Evolutionary conservation across 2,797 vertebrate genomes (phyloP).

Genomic region (Lutjanus argentimaculatus): DNA sequence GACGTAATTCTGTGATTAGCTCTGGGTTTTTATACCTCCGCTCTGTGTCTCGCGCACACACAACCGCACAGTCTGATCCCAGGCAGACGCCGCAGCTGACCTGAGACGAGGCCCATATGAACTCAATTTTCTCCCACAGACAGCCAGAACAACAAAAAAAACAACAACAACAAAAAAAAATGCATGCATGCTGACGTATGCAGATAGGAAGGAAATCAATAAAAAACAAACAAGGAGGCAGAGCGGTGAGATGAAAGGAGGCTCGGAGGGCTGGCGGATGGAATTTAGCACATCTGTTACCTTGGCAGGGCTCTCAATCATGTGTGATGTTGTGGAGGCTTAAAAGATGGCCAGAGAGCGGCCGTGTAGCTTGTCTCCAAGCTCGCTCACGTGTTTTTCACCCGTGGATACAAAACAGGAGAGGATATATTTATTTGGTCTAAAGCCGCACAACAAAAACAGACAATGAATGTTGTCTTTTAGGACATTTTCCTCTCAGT

Average conservation of each 20-base stretch:
- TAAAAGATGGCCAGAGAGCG: constrained; percentile 48
- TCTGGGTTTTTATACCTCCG: constrained; percentile 57
- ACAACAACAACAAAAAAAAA: constrained; percentile 77
- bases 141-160: constrained; percentile 67
- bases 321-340: constrained; percentile 64
- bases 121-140: constrained; percentile 82
- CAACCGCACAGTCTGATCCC: constrained; percentile 53
- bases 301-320: constrained; percentile 74
- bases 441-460: constrained; percentile 1
- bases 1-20: constrained; percentile 79
- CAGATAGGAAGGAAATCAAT: constrained; percentile 85
- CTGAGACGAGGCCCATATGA: constrained; percentile 81
- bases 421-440: neutral
- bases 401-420: constrained; percentile 6
- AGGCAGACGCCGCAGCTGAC: constrained; percentile 70
- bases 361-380: constrained; percentile 39
- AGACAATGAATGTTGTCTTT: neutral
- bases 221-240: constrained; percentile 75
- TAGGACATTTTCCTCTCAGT: neutral
- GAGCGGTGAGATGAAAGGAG: constrained; percentile 78
- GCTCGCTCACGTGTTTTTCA: constrained; percentile 46
- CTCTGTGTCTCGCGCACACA: constrained; percentile 45
- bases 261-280: constrained; percentile 56
- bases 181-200: constrained; percentile 75
- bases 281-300: constrained; percentile 82